Base-by-base conservation (phyloP, 2,113 vertebrate genomes). In the Alaudala cheleensis region DNA sequence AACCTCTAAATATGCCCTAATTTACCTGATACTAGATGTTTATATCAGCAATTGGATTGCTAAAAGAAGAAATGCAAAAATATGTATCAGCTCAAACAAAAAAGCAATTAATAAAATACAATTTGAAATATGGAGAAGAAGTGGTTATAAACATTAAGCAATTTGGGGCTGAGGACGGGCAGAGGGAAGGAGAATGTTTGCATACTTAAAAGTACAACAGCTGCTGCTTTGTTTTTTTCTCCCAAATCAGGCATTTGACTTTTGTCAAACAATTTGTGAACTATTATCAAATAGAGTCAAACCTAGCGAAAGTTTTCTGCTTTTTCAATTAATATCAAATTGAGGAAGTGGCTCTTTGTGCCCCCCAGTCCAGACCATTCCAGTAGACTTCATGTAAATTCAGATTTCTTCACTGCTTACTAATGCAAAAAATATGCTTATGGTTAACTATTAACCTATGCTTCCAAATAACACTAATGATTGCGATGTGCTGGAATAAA, bases 391-490 rank as follows among this genome's bases (percentile, higher is more conserved):
- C 64, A 83, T 90, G 79, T 88, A 96, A 96, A 93, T 49, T 62
- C 54, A 40, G 51, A 85, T 86, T 97, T 95, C 57, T 95, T 95
- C 54, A 77, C 78, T 90, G 86, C 88, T 88, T 81, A 84, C 81
- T 96, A 93, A 96, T 74, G 94, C 57, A 88, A 92, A 95, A 73
- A 94, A 94, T 86, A 87, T 93, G 86, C 80, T 96, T 94, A 67
- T 79, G 64, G 83, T 95, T 96, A 96, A 93, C 89, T 93, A 82
- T 96, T 96, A 97, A 97, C 88, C 95, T 96, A 37, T 81, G 80
- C 81, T 95, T 96, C 93, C 93, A 96, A 97, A 97, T 96, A 90
- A 83, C 78, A 88, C 86, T 96, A 95, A 94, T 96, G 87, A 96
- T 96, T 97, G 92, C 39, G 90, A 88, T 96, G 88, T 76, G 89